Evolutionary conservation across 2,113 vertebrate genomes (phyloP), one percentile per base, ranked within the genome.

Genomic region (Podarcis cretensis): DNA sequence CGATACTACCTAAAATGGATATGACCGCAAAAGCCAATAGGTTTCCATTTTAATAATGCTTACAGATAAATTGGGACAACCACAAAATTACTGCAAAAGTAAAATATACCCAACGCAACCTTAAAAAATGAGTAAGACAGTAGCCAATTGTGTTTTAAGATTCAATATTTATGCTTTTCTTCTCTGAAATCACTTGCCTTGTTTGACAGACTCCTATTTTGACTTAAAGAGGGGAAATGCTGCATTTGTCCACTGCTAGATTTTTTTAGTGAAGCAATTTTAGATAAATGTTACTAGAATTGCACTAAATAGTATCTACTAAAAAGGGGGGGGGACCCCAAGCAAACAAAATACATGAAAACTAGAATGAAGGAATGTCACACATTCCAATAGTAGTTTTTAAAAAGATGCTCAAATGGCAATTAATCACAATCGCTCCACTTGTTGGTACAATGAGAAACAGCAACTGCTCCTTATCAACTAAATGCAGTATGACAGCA

Each of bases 341-440:
- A 65, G 63, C 48, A 54, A 54, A 54, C 48, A 54, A 54, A 54
- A 12, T 54, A 54, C 48, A 54, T 54, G 48, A 54, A 71, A 20
- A 74, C 27, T 80, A 30, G 3, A 74, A 43, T 30, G 30, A 77
- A n/a, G 16, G 32, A 37, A 5, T 83, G 57, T 54, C 5, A 0
- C 80, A 27, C 84, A 18, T 86, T 21, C 40, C 14, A 16, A 5
- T 30, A 0, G 0, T 1, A 21, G 2, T 63, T n/a, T 92, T 59
- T 0, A 0, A 23, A 82, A 9, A 37, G 63, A 13, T n/a, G 1
- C 1, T 0, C 43, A 80, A 88, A 83, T 1, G 66, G 3, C 4
- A 91, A 88, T 48, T 71, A 79, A 88, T 63, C 2, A 86, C 88
- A 89, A 54, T 6, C 75, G 84, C 25, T 59, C n/a, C 9, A 74